These are phyloP conservation scores for Aleadryas rufinucha DNA, from an alignment of 2,113 vertebrate genomes.

Conservation along the genomic window DNA sequence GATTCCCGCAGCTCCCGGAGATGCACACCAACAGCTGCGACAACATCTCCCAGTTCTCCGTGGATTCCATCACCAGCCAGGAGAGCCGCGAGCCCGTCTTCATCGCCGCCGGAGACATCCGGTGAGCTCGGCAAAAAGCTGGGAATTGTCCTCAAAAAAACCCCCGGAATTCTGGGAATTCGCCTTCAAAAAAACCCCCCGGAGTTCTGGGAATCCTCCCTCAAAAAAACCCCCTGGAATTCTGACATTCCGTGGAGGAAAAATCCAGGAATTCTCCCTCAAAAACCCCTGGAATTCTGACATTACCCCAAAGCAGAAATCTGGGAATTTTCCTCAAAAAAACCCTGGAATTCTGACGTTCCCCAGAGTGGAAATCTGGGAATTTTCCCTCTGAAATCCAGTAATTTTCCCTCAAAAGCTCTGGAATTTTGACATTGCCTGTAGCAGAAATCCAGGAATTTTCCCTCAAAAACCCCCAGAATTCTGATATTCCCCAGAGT, in stretches of 20 bases:
- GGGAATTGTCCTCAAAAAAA: accelerated
- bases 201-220: background rate
- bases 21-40: conserved; percentile 93
- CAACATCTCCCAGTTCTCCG: conserved; percentile 98
- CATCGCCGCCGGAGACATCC: conserved; percentile 93
- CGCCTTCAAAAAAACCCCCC: too few relatives aligned
- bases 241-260: too few relatives aligned
- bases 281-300: accelerated
- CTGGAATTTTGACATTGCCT: too few relatives aligned
- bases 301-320: accelerated
- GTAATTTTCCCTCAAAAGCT: too few relatives aligned
- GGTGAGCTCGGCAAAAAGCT: conserved; percentile 54
- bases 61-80: conserved; percentile 97
- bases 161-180: background rate
- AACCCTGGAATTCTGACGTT: too few relatives aligned
- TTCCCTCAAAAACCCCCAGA: background rate
- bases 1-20: conserved; percentile 80
- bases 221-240: too few relatives aligned
- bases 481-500: accelerated
- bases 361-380: too few relatives aligned
- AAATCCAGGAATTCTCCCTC: background rate
- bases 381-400: too few relatives aligned
- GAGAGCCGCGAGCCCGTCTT: conserved; percentile 94
- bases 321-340: background rate
- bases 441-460: background rate